A percentile compares a stretch with the other conserved stretches of the same genome.
Evolutionary conservation across 1,140 invertebrate genomes (phyloP).

Genomic region (Drosophila cardini): DNA sequence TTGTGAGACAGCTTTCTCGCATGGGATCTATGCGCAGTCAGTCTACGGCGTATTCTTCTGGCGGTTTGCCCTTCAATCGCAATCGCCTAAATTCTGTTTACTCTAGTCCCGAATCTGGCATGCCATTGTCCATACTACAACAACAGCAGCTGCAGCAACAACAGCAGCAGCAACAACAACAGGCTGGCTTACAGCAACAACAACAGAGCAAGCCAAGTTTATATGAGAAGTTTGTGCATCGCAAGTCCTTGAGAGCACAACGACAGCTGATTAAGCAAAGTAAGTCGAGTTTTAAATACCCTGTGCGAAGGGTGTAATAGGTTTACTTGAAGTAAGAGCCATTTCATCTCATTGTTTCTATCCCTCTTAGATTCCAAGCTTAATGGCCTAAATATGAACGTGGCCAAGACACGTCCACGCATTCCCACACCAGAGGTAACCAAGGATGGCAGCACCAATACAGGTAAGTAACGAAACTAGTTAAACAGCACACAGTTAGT

Average conservation of each 20-base stretch:
- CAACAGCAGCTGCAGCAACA: constrained; percentile 80
- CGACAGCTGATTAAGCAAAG: constrained; percentile 88
- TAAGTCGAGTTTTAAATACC: constrained; percentile 65
- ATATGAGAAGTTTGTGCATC: constrained; percentile 91
- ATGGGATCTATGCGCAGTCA: constrained; percentile 93
- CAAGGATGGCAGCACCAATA: constrained; percentile 88
- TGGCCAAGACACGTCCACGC: constrained; percentile 90
- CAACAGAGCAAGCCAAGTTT: constrained; percentile 89
- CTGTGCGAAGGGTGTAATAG: too few relatives aligned
- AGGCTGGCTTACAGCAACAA: constrained; percentile 63
- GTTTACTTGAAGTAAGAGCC: too few relatives aligned
- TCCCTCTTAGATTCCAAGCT: constrained; percentile 71
- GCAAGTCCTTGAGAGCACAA: constrained; percentile 90
- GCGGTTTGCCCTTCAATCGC: constrained; percentile 90
- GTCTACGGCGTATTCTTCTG: constrained; percentile 93
- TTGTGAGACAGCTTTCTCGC: constrained; percentile 91
- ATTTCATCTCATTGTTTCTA: background rate
- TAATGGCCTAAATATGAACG: constrained; percentile 88
- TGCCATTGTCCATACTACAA: constrained; percentile 77
- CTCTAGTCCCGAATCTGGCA: constrained; percentile 90
- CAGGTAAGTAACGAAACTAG: constrained; percentile 76
- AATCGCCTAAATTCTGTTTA: constrained; percentile 90
- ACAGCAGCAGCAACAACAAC: constrained; percentile 75
- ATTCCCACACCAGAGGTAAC: constrained; percentile 94
- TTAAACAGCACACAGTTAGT: constrained; percentile 3